Evolutionary conservation across 2,888 invertebrate species (phyloP).

Genomic region (Orthosia gracilis): DNA sequence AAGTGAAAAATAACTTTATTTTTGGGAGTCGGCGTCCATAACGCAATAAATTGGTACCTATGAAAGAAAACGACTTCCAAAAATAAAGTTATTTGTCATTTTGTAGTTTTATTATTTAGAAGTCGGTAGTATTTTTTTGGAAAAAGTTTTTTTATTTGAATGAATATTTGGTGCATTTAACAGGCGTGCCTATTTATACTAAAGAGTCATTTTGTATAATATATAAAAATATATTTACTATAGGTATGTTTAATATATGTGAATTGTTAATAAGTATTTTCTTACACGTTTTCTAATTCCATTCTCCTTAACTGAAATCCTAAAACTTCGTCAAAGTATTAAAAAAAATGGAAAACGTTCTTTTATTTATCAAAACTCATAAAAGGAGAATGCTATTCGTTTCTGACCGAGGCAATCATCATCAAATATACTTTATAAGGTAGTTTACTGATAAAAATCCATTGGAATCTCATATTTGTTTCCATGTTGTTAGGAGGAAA

Average conservation of each 20-base stretch:
- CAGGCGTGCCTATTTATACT: neutral
- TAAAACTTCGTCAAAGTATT: constrained; percentile 9
- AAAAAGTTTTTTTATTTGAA: no score
- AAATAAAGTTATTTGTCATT: no score
- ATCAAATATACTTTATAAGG: constrained; percentile 51
- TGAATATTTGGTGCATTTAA: neutral
- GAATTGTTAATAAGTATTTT: no score
- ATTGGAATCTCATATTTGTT: constrained; percentile 43
- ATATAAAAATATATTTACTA: no score
- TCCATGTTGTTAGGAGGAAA: constrained; percentile 18
- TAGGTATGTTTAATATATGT: no score
- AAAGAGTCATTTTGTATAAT: neutral
- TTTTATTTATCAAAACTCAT: constrained; percentile 59
- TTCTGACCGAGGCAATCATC: constrained; percentile 52
- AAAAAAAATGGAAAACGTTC: constrained; percentile 11
- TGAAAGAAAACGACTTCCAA: no score
- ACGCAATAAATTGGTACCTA: no score
- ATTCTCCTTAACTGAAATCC: neutral
- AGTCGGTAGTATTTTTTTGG: no score
- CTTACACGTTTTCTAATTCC: neutral
- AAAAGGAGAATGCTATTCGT: constrained; percentile 52
- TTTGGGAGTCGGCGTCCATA: no score
- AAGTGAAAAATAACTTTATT: no score
- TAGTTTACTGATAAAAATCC: constrained; percentile 52
- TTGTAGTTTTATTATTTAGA: no score